Evolutionary conservation across 2,888 invertebrate species (phyloP), one percentile per base, ranked within the genome.

Genomic region (Lepidocyrtoides sp.): DNA sequence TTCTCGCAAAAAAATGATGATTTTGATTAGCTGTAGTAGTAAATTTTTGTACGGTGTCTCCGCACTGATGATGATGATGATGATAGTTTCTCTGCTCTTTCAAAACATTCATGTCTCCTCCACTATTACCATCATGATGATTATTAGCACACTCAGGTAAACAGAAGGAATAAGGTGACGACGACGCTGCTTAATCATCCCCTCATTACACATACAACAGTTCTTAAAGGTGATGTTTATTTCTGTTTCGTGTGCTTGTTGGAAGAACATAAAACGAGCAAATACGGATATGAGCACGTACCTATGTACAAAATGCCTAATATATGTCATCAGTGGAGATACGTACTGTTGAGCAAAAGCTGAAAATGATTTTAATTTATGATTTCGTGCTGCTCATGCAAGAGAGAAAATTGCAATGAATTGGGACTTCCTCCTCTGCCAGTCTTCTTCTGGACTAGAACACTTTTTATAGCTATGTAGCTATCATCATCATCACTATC

Each of bases 221-320:
- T 14, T 54, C 23, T 57, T 26, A 87, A 44, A 83, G 44, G 63
- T 63, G 44, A 63, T 44, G 82, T 48, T 86, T 87, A 79, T 63
- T 87, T 87, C 77, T 75, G 87, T 79, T 87, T 87, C 63, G 79
- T 79, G 87, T 77, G 69, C 36, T 36, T 36, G 17, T 69, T 29
- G 10, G 41, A 48, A 54, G 17, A n/a, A 51, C 54, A 23, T 12
- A 48, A 66, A 79, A 60, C 10, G 41, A 57, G 48, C 41, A 29
- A 83, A 51, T 82, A 63, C 44, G 82, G 63, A 63, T 29, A 66
- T 66, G 66, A 66, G 66, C 66, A 66, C 66, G 41, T 41, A 72
- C 72, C 0, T 41, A 7, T 2, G 26, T 60, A 26, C 17, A 2
- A 20, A 20, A 26, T 60, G 26, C 26, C 2, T 60, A 26, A 3